These are phyloP conservation scores for Hypomecis atomaria DNA, from an alignment of 2,888 invertebrate species.

Conservation along the genomic window DNA sequence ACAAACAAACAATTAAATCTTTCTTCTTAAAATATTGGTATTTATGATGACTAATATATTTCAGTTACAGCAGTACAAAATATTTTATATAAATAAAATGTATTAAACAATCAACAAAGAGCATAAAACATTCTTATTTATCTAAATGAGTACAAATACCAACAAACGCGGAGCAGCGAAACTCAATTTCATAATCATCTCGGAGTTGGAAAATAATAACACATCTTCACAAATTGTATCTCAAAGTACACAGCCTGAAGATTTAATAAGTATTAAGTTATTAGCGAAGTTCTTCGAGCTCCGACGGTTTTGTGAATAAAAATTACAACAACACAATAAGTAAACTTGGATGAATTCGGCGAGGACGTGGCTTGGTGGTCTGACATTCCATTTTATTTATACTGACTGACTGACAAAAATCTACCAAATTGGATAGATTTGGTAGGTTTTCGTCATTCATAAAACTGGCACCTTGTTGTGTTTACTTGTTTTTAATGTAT, in stretches of 20 bases:
- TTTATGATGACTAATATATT: too few species aligned
- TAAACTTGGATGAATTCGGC: not conserved
- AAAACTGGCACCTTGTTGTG: too few species aligned
- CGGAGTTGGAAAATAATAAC: conserved; percentile 29
- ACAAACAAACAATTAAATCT: too few species aligned
- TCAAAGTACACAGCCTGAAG: conserved; percentile 26
- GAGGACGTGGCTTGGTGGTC: not conserved
- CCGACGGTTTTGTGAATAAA: conserved; percentile 17
- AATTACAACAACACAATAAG: conserved; percentile 28
- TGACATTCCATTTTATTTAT: too few species aligned
- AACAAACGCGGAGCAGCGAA: conserved; percentile 5
- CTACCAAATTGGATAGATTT: too few species aligned
- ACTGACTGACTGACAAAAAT: too few species aligned
- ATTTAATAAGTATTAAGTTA: conserved; percentile 39
- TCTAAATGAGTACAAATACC: conserved; percentile 1
- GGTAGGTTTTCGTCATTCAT: too few species aligned
- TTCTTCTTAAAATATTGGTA: too few species aligned
- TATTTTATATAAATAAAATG: not conserved
- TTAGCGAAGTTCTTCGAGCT: conserved; percentile 37
- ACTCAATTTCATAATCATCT: conserved; percentile 31
- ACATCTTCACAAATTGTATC: conserved; percentile 31
- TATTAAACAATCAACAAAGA: too few species aligned
- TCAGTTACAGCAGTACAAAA: too few species aligned
- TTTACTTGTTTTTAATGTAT: too few species aligned
- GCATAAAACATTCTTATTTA: conserved; percentile 3